These are phyloP conservation scores for Polypedilum vanderplanki DNA, from an alignment of 1,140 invertebrate species.

Conservation along the genomic window DNA sequence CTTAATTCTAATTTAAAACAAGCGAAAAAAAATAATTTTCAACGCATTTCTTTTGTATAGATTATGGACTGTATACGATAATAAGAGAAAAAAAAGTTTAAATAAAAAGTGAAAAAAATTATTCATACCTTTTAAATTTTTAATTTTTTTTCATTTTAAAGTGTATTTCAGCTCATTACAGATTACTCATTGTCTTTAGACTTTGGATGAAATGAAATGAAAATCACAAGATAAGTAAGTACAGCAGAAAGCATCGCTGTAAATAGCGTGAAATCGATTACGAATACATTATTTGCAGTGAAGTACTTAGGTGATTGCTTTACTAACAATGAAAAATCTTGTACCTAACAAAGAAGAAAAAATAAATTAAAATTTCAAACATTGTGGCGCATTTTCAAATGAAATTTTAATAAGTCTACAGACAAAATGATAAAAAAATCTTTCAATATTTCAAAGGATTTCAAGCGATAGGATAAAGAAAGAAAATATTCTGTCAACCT, in stretches of 20 bases:
- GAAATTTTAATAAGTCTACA: no score
- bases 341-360: neutral
- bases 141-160: constrained; percentile 14
- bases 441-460: no score
- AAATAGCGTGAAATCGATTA: neutral
- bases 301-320: neutral
- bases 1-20: neutral
- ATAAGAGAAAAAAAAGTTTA: neutral
- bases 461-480: no score
- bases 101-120: constrained; percentile 7
- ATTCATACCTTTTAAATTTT: constrained; percentile 11
- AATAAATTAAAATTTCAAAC: neutral
- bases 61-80: constrained; percentile 15
- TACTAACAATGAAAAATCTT: neutral
- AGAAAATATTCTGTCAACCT: no score
- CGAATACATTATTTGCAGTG: neutral
- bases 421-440: no score
- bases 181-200: neutral
- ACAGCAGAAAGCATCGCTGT: neutral
- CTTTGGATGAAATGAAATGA: constrained; percentile 14
- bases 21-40: constrained; percentile 6
- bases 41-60: constrained; percentile 1
- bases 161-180: neutral
- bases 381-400: no score
- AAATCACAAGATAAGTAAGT: neutral